Percentiles rank a stretch among this genome's conserved stretches.
Evolutionary conservation across 2,888 invertebrate species (phyloP).

Genomic region (Stenurella melanura): DNA sequence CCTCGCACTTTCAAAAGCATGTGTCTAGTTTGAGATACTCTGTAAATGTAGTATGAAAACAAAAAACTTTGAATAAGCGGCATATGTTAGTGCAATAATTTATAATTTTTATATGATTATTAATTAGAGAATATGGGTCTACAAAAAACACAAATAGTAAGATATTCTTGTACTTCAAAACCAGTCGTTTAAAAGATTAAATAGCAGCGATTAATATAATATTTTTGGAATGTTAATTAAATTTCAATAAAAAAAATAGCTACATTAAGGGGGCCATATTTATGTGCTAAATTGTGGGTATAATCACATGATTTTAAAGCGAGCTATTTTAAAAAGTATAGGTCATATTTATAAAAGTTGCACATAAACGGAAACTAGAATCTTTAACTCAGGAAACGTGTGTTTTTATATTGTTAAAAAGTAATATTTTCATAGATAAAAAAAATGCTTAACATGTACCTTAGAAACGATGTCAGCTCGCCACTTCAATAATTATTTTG

Average conservation of each 20-base stretch:
- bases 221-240: conserved; percentile 21
- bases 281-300: too few species aligned
- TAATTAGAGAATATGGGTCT: neutral
- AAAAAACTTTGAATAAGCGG: neutral
- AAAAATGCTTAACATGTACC: too few species aligned
- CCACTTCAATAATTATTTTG: too few species aligned
- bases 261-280: too few species aligned
- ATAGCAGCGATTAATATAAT: conserved; percentile 1
- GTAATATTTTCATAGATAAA: too few species aligned
- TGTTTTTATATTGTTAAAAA: too few species aligned
- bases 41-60: neutral
- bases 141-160: neutral
- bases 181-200: conserved; percentile 19
- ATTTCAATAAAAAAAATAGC: conserved; percentile 2
- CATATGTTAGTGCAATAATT: neutral
- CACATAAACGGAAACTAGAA: too few species aligned
- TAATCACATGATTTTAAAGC: too few species aligned
- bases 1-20: neutral
- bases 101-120: neutral
- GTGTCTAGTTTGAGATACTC: neutral
- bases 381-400: too few species aligned
- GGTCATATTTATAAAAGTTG: too few species aligned
- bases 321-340: too few species aligned
- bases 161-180: conserved; percentile 9
- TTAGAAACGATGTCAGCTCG: too few species aligned